A percentile compares a stretch with the other conserved stretches of the same genome.
Evolutionary conservation across 2,113 vertebrate genomes (phyloP).

Genomic region (Donacobius atricapilla): DNA sequence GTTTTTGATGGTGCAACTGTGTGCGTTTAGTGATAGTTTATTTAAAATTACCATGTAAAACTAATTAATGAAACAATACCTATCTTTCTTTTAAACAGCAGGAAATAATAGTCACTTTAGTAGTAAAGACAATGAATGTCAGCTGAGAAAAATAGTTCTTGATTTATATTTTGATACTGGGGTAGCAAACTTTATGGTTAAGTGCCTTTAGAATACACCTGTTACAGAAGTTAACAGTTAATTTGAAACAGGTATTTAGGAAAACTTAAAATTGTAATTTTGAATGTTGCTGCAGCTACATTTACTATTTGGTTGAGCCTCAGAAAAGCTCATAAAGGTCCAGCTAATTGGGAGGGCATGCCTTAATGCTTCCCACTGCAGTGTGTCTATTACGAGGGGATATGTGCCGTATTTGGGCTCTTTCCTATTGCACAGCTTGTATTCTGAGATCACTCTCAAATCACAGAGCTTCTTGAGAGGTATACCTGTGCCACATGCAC

Average conservation of each 20-base stretch:
- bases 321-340: background rate
- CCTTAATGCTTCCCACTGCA: background rate
- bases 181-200: background rate
- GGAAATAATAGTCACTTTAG: background rate
- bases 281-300: background rate
- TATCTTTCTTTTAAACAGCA: background rate
- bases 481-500: rapidly evolving
- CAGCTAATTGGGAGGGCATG: background rate
- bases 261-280: background rate
- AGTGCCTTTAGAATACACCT: background rate
- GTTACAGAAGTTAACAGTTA: background rate
- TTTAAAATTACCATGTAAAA: background rate
- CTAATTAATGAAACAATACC: background rate
- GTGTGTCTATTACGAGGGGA: background rate
- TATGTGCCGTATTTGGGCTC: background rate
- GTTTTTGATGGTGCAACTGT: background rate
- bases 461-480: background rate
- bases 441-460: background rate
- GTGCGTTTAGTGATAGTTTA: background rate
- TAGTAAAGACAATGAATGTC: background rate
- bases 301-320: background rate
- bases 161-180: background rate
- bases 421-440: background rate
- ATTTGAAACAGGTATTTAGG: background rate
- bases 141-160: background rate